phyloP scores from a whole-genome alignment of 2,113 vertebrate species.

The Bubo scandiacus region DNA sequence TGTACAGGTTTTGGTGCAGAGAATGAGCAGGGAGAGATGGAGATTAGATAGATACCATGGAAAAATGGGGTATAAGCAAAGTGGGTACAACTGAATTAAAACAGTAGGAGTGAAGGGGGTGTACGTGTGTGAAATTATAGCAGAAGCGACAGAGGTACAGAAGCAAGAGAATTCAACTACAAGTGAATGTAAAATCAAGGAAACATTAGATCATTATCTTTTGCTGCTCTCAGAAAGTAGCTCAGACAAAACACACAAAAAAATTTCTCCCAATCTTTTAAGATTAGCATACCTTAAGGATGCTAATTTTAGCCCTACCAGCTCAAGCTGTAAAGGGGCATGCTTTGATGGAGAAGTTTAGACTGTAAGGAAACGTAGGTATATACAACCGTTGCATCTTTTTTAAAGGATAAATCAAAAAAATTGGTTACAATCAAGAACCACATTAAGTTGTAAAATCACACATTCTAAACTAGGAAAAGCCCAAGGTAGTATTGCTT shows the following conservation, averaged over 20 bases:
- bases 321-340: not conserved
- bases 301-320: not conserved
- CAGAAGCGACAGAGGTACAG: not conserved
- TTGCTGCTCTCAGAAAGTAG: not conserved
- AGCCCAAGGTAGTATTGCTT: not conserved
- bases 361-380: not conserved
- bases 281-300: not conserved
- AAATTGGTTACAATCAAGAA: not conserved
- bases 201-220: not conserved
- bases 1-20: not conserved
- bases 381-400: not conserved
- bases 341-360: not conserved
- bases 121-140: not conserved
- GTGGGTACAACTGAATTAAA: not conserved
- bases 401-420: not conserved
- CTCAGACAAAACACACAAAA: not conserved
- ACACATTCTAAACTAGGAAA: not conserved
- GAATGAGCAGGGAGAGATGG: not conserved
- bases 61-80: not conserved
- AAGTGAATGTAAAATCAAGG: not conserved
- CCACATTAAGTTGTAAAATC: not conserved
- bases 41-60: not conserved
- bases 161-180: not conserved
- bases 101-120: not conserved
- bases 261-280: not conserved